Evolutionary conservation across 2,888 invertebrate species (phyloP), one percentile per base, ranked within the genome.

Genomic region (Stictocephala bisonia): DNA sequence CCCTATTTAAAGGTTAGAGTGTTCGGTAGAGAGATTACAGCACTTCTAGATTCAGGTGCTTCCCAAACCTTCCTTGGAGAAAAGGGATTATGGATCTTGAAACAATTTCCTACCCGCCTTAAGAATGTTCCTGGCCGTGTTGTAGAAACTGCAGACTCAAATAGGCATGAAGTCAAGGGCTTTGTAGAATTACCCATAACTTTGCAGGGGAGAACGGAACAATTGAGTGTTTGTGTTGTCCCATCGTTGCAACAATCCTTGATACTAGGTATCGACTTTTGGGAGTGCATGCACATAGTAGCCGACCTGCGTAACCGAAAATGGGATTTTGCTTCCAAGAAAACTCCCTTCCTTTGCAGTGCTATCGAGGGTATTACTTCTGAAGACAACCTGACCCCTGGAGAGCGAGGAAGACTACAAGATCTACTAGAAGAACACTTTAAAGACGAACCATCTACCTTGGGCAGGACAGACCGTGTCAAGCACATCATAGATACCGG

Each of bases 401-500:
- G 13, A 35, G 7, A 35, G 13, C 35, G 35, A 9, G 7, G 13
- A 35, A 35, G 13, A 35, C 35, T 35, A 9, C 6, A 35, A 9
- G 13, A 11, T 13, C 13, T 44, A 11, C 7, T 35, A 11, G 35
- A 35, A 35, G 35, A 35, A 9, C 35, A 35, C 13, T 35, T 35
- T 35, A 35, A 11, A 9, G 13, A 35, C 7, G 35, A 11, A 6
- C 13, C 35, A 35, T 35, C 13, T 9, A 6, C 35, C 35, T 24
- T 53, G 22, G 69, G 56, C 2, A 24, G 53, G 11, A 35, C 51
- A 22, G 6, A 3, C 24, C 9, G n/a, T 2, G 22, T 51, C 3
- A 22, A 53, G 29, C 29, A 35, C 24, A 6, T 29, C 18, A 69
- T 69, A 2, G 27, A 53, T 29, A 69, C 69, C 3, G 69, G 69